These are phyloP conservation scores for Cataglyphis cursor DNA, from an alignment of 2,888 invertebrate species.

Conservation along the genomic window DNA sequence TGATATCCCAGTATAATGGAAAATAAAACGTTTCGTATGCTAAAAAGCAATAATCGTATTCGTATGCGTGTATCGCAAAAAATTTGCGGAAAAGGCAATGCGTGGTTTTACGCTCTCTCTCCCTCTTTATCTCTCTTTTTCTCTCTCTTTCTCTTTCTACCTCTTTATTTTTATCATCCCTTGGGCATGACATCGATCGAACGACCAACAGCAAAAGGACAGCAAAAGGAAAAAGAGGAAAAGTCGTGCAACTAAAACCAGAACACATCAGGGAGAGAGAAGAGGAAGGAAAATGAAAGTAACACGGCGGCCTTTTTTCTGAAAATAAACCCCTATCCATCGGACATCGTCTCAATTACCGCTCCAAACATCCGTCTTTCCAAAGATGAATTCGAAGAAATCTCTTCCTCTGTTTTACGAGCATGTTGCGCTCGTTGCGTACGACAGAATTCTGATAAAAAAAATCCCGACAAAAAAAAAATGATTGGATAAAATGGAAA, in stretches of 20 bases:
- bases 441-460: background rate
- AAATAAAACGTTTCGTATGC: constrained; percentile 41
- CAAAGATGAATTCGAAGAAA: constrained; percentile 18
- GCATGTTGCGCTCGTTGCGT: background rate
- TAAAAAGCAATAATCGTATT: constrained; percentile 42
- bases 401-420: constrained; percentile 1
- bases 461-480: background rate
- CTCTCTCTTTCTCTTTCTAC: constrained; percentile 1
- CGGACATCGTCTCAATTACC: constrained; percentile 62
- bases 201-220: constrained; percentile 44
- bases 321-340: constrained; percentile 51
- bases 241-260: constrained; percentile 18
- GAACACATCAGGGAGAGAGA: constrained; percentile 16
- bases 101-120: constrained; percentile 19
- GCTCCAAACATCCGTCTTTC: constrained; percentile 49
- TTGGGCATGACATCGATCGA: constrained; percentile 58
- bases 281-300: constrained; percentile 15
- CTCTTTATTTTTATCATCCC: constrained; percentile 58
- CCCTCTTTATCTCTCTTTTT: background rate
- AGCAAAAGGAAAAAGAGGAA: constrained; percentile 32
- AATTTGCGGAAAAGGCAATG: constrained; percentile 17
- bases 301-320: constrained; percentile 53
- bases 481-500: background rate
- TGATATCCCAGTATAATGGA: constrained; percentile 45
- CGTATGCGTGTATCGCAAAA: constrained; percentile 27